A percentile compares a stretch with the other conserved stretches of the same genome.
Evolutionary conservation across 2,113 vertebrate genomes (phyloP).

Genomic region (Oncorhynchus nerka): DNA sequence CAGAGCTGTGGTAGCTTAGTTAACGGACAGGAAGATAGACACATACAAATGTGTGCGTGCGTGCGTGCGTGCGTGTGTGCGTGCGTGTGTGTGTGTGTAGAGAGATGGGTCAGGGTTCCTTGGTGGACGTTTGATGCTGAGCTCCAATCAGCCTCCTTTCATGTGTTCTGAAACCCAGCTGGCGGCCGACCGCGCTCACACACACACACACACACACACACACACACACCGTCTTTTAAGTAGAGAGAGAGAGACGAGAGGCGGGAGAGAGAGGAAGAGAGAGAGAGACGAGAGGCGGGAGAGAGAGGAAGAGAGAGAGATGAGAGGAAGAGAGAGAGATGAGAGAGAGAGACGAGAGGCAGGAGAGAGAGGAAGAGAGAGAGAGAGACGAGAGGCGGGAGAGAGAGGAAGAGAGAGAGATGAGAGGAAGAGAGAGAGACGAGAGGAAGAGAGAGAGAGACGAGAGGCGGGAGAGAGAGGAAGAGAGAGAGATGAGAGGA

Average conservation of each 20-base stretch:
- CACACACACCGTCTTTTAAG: neutral
- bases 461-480: too few relatives aligned
- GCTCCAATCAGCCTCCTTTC: slow-evolving; percentile 5
- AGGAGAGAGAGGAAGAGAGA: too few relatives aligned
- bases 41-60: neutral
- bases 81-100: neutral
- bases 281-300: too few relatives aligned
- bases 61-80: neutral
- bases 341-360: fast-evolving
- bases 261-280: too few relatives aligned
- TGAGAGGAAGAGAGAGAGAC: too few relatives aligned
- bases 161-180: slow-evolving; percentile 1
- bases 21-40: neutral
- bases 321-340: fast-evolving
- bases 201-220: slow-evolving; percentile 11
- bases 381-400: too few relatives aligned
- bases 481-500: too few relatives aligned
- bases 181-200: neutral
- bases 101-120: neutral
- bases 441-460: too few relatives aligned
- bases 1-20: neutral
- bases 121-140: neutral
- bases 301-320: too few relatives aligned
- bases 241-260: too few relatives aligned
- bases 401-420: too few relatives aligned